Conservation (phyloP, 2,797 vertebrate genomes). For the Echiichthys vipera region DNA sequence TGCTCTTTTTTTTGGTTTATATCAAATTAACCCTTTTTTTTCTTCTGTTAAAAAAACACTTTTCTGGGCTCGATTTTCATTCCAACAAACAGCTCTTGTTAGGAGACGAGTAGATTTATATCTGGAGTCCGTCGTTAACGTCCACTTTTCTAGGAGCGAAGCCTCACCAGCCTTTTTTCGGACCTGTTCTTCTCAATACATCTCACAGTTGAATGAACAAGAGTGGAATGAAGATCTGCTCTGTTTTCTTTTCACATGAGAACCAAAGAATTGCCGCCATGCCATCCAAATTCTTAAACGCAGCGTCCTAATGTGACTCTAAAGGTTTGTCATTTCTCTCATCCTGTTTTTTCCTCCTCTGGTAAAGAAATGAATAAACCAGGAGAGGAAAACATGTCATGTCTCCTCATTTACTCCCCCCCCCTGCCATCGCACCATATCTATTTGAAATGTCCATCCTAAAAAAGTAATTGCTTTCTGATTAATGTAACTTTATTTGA, state of each 20-base stretch:
- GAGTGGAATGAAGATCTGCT: conserved; percentile 65
- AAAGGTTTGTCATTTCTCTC: conserved; percentile 20
- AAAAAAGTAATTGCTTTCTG: conserved; percentile 3
- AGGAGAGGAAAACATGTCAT: conserved; percentile 17
- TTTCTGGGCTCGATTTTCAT: conserved; percentile 55
- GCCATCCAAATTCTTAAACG: conserved; percentile 38
- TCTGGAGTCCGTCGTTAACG: conserved; percentile 3
- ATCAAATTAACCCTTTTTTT: conserved; percentile 46
- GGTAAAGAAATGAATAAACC: conserved; percentile 29
- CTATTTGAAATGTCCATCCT: not conserved
- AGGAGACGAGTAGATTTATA: conserved; percentile 1
- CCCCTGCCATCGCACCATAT: not conserved
- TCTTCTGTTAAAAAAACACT: conserved; percentile 8
- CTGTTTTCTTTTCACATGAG: conserved; percentile 43
- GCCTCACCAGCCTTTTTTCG: conserved; percentile 17
- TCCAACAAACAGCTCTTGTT: conserved; percentile 36
- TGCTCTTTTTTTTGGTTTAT: conserved; percentile 65
- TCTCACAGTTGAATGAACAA: conserved; percentile 26
- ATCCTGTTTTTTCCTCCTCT: conserved; percentile 4
- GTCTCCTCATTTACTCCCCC: not conserved
- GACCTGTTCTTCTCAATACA: conserved; percentile 2
- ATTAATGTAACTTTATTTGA: conserved; percentile 25
- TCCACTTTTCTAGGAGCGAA: conserved; percentile 31
- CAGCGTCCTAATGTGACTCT: conserved; percentile 19
- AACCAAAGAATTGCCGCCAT: conserved; percentile 79